Evolutionary conservation across 30 jellyfish, hydroid and myxozoan genomes (phyloP).

Genomic region (Aurelia sp.): DNA sequence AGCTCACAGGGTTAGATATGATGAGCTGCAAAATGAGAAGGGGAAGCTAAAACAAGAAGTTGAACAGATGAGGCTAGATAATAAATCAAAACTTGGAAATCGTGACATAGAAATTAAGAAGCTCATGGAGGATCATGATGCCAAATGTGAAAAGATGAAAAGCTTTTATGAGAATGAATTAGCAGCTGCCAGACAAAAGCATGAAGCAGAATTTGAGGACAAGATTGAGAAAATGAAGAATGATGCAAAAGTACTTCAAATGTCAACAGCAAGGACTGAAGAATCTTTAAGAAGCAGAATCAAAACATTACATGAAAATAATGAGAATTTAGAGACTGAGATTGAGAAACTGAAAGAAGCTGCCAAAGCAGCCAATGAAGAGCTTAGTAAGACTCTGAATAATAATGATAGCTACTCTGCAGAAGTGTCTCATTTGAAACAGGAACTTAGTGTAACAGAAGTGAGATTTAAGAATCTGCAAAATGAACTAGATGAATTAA

Average conservation of each 20-base stretch:
- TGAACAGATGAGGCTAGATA: slow-evolving; percentile 21
- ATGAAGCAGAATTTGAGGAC: slow-evolving; percentile 29
- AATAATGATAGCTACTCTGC: slow-evolving; percentile 54
- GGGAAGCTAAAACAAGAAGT: slow-evolving; percentile 23
- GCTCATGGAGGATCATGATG: slow-evolving; percentile 60
- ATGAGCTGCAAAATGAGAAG: slow-evolving; percentile 57
- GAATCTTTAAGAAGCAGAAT: slow-evolving; percentile 47
- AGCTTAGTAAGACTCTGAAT: slow-evolving; percentile 30
- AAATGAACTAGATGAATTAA: slow-evolving; percentile 40
- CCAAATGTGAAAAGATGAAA: slow-evolving; percentile 68
- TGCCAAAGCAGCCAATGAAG: slow-evolving; percentile 22
- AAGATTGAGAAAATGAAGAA: slow-evolving; percentile 40
- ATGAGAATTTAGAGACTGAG: slow-evolving; percentile 31
- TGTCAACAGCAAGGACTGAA: slow-evolving; percentile 41
- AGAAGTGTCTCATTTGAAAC: slow-evolving; percentile 49
- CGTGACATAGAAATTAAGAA: slow-evolving; percentile 39
- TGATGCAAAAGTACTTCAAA: slow-evolving; percentile 37
- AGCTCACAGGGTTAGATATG: slow-evolving; percentile 77
- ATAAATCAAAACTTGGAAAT: slow-evolving; percentile 15
- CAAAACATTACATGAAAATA: slow-evolving; percentile 26
- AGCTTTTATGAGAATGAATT: slow-evolving; percentile 79
- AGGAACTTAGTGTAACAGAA: slow-evolving; percentile 50
- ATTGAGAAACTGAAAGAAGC: slow-evolving; percentile 25
- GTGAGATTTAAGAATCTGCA: slow-evolving; percentile 42
- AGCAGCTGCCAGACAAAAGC: slow-evolving; percentile 48